Percentiles rank a stretch among this genome's conserved stretches.
These are phyloP conservation scores for Orthosia gothica DNA, from an alignment of 2,888 invertebrate genomes.

Conservation along the genomic window DNA sequence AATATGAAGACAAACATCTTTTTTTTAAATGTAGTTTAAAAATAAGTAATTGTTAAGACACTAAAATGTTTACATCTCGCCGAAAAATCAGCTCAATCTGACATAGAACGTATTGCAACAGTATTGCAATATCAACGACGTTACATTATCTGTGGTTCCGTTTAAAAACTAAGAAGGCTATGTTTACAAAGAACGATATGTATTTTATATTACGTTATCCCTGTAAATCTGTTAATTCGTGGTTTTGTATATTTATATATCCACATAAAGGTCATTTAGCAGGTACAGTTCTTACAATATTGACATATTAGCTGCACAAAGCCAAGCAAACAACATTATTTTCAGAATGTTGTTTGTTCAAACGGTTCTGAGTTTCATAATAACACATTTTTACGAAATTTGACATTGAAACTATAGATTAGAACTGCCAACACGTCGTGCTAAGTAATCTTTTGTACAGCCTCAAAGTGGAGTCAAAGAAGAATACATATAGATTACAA, in stretches of 20 bases:
- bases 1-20: too few relatives aligned
- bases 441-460: slow-evolving; percentile 61
- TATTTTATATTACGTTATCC: slow-evolving; percentile 24
- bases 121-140: too few relatives aligned
- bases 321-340: slow-evolving; percentile 70
- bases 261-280: slow-evolving; percentile 62
- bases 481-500: slow-evolving; percentile 51
- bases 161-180: not conserved
- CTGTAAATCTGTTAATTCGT: not conserved
- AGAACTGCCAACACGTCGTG: slow-evolving; percentile 58
- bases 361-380: slow-evolving; percentile 75
- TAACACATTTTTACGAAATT: slow-evolving; percentile 75
- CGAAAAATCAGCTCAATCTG: too few relatives aligned
- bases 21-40: too few relatives aligned
- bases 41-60: too few relatives aligned
- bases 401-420: slow-evolving; percentile 80
- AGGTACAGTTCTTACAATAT: slow-evolving; percentile 62
- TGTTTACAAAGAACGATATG: slow-evolving; percentile 20
- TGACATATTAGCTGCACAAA: slow-evolving; percentile 65
- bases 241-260: slow-evolving; percentile 20
- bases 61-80: too few relatives aligned
- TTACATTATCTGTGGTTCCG: too few relatives aligned
- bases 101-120: too few relatives aligned
- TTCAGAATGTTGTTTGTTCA: slow-evolving; percentile 79
- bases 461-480: slow-evolving; percentile 48